Conservation (phyloP, 2,888 invertebrate species). For the Hydrotaea cyrtoneurina region DNA sequence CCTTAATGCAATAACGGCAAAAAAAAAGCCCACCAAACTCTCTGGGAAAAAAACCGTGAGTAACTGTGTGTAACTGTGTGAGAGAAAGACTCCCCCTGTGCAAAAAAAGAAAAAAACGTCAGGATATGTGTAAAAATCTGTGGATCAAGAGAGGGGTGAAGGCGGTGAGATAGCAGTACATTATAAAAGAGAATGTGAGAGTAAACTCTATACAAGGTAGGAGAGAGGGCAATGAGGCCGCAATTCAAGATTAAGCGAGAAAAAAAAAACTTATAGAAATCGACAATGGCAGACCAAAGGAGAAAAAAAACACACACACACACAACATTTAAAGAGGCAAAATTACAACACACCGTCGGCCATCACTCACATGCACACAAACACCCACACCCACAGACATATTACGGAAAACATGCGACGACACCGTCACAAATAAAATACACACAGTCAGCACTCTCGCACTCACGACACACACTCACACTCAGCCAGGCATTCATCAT, state of each 20-base stretch:
- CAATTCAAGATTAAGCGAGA: neutral
- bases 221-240: neutral
- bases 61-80: neutral
- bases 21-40: conserved; percentile 3
- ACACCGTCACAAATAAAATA: too few species aligned
- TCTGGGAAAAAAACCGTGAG: conserved; percentile 6
- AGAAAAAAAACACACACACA: neutral
- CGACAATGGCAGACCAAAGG: neutral
- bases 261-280: conserved; percentile 2
- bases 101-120: neutral
- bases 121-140: neutral
- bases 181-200: neutral
- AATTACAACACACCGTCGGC: neutral
- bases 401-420: too few species aligned
- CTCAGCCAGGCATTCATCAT: neutral
- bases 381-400: neutral
- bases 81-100: neutral
- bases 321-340: neutral
- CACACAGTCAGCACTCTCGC: neutral
- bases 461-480: too few species aligned
- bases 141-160: neutral
- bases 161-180: neutral
- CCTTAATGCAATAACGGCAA: conserved; percentile 7
- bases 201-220: neutral
- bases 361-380: neutral